Evolutionary conservation across 1,140 invertebrate genomes (phyloP).

Genomic region (Ectropis grisescens): DNA sequence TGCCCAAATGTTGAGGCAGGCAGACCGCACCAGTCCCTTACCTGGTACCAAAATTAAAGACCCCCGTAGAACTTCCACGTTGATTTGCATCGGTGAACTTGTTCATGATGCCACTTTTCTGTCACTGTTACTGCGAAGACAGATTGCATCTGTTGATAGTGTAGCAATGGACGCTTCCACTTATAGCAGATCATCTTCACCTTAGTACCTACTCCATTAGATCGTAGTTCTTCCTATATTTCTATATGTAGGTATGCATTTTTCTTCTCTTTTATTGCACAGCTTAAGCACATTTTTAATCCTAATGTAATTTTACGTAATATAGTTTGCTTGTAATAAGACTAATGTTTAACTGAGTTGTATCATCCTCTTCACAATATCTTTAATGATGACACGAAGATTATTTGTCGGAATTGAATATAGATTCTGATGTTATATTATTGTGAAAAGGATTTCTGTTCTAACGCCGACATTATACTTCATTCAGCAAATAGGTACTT

Average conservation of each 20-base stretch:
- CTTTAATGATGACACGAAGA: too few relatives aligned
- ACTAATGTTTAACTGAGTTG: too few relatives aligned
- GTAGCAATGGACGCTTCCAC: too few relatives aligned
- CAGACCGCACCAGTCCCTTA: constrained; percentile 69
- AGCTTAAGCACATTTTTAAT: constrained; percentile 40
- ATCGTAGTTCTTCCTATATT: not conserved
- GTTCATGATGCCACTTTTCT: constrained; percentile 11
- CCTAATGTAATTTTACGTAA: constrained; percentile 13
- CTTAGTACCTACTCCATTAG: too few relatives aligned
- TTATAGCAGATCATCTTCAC: constrained; percentile 5
- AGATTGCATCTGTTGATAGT: constrained; percentile 26
- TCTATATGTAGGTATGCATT: constrained; percentile 4
- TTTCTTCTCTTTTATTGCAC: constrained; percentile 32
- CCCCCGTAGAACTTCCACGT: constrained; percentile 41
- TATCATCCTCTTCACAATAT: too few relatives aligned
- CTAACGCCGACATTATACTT: too few relatives aligned
- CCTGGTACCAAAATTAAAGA: constrained; percentile 59
- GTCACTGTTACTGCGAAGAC: constrained; percentile 25
- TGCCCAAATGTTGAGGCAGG: constrained; percentile 69
- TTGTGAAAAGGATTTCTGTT: too few relatives aligned
- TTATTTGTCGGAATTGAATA: too few relatives aligned
- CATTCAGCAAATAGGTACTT: too few relatives aligned
- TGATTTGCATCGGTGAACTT: constrained; percentile 16
- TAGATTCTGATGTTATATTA: too few relatives aligned
- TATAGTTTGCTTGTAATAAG: constrained; percentile 16